phyloP scores from a whole-genome alignment of 2,113 vertebrate genomes.

The Brachirus orientalis region DNA sequence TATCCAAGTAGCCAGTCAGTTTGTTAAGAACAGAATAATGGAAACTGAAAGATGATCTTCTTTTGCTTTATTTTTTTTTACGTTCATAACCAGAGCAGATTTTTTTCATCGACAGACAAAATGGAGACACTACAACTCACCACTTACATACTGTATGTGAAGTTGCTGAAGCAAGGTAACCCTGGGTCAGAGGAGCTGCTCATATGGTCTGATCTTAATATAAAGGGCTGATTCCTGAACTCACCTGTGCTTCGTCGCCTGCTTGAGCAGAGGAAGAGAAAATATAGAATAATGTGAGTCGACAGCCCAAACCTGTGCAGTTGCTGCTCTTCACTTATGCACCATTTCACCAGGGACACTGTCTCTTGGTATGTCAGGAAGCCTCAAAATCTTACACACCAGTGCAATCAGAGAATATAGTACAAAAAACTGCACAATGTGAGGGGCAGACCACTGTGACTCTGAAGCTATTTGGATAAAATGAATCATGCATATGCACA shows the following conservation, averaged over 20 bases:
- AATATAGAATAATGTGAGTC: constrained; percentile 42
- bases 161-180: too few species aligned
- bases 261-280: constrained; percentile 9
- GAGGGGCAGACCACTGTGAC: background rate
- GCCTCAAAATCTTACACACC: constrained; percentile 24
- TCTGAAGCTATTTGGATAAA: constrained; percentile 14
- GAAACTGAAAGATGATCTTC: constrained; percentile 11
- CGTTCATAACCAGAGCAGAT: too few species aligned
- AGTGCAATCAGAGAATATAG: constrained; percentile 11
- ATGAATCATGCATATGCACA: background rate
- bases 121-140: too few species aligned
- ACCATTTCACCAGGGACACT: constrained; percentile 36
- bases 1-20: constrained; percentile 23
- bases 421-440: constrained; percentile 27
- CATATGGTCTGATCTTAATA: constrained; percentile 12
- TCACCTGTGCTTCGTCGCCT: constrained; percentile 2
- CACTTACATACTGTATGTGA: too few species aligned
- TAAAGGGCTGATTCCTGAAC: constrained; percentile 42
- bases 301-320: constrained; percentile 52
- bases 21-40: constrained; percentile 34
- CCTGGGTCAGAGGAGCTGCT: constrained; percentile 14
- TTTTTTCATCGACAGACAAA: too few species aligned
- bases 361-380: too few species aligned
- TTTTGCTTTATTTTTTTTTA: constrained; percentile 25
- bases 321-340: constrained; percentile 66